Evolutionary conservation across 2,888 invertebrate genomes (phyloP).

Genomic region (Leptopterna dolabrata): DNA sequence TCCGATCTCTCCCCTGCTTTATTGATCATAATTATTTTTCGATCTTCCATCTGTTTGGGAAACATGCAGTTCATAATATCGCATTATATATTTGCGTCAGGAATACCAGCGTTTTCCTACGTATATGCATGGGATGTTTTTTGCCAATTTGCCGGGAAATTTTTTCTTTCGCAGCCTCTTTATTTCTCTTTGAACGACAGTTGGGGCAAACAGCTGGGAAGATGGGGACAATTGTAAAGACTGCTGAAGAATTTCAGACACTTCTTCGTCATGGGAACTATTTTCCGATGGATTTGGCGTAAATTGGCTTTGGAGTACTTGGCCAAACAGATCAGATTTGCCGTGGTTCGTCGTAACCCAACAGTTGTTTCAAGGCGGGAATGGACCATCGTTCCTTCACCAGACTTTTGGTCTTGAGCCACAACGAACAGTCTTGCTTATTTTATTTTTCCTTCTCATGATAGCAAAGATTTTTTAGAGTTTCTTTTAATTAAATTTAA

Average conservation of each 20-base stretch:
- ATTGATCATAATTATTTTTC: too few species aligned
- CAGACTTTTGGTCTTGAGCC: background rate
- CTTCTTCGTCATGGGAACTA: background rate
- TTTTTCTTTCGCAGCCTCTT: slow-evolving; percentile 4
- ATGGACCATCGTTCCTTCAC: background rate
- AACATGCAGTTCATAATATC: background rate
- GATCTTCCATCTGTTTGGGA: too few species aligned
- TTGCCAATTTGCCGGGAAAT: slow-evolving; percentile 14
- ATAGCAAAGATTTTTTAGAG: background rate
- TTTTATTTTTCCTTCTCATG: background rate
- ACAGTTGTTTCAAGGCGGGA: background rate
- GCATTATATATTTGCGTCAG: slow-evolving; percentile 19
- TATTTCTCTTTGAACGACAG: background rate
- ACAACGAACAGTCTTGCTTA: background rate
- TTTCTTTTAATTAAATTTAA: slow-evolving; percentile 1
- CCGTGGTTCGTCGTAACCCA: background rate
- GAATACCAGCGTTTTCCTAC: too few species aligned
- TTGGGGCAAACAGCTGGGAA: background rate
- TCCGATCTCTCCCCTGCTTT: background rate
- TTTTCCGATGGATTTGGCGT: background rate
- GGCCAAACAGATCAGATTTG: background rate
- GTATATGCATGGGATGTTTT: background rate
- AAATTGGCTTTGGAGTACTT: background rate
- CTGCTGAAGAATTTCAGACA: background rate
- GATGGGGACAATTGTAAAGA: background rate